Conservation (phyloP, 2,797 vertebrate species). For the Pelodytes ibericus region DNA sequence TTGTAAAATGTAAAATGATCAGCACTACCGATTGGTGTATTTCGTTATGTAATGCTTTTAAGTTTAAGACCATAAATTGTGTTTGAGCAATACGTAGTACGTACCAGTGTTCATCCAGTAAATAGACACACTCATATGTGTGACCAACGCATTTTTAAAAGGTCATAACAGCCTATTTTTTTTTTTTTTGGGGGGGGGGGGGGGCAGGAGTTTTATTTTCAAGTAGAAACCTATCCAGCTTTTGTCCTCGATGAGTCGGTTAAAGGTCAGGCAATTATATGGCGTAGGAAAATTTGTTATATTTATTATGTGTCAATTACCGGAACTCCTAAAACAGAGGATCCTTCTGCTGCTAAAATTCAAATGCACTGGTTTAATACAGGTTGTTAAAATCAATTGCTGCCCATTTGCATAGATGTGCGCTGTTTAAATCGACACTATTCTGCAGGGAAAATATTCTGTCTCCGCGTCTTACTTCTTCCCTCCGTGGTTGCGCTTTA, state of each 20-base stretch:
- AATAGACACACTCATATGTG: too few species aligned
- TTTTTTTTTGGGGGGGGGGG: neutral
- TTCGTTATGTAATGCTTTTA: too few species aligned
- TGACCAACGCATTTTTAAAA: too few species aligned
- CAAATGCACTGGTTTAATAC: neutral
- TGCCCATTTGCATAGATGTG: neutral
- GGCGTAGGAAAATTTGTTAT: neutral
- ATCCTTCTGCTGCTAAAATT: neutral
- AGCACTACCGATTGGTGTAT: too few species aligned
- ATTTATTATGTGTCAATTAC: neutral
- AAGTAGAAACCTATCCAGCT: neutral
- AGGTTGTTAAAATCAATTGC: slow-evolving; percentile 1
- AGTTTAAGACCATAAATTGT: too few species aligned
- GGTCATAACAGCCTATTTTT: too few species aligned
- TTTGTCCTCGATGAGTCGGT: neutral
- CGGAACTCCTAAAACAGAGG: neutral
- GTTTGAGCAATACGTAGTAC: too few species aligned
- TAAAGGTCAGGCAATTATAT: neutral
- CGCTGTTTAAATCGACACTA: neutral
- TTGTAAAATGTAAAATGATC: too few species aligned
- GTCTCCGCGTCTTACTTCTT: too few species aligned
- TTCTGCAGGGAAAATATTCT: neutral
- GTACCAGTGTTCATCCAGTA: too few species aligned
- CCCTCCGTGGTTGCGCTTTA: too few species aligned
- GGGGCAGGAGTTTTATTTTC: too few species aligned